Percentiles rank a stretch among this genome's conserved stretches.
These are phyloP conservation scores for Drosophila willistoni DNA, from an alignment of 1,140 invertebrate species.

Conservation along the genomic window DNA sequence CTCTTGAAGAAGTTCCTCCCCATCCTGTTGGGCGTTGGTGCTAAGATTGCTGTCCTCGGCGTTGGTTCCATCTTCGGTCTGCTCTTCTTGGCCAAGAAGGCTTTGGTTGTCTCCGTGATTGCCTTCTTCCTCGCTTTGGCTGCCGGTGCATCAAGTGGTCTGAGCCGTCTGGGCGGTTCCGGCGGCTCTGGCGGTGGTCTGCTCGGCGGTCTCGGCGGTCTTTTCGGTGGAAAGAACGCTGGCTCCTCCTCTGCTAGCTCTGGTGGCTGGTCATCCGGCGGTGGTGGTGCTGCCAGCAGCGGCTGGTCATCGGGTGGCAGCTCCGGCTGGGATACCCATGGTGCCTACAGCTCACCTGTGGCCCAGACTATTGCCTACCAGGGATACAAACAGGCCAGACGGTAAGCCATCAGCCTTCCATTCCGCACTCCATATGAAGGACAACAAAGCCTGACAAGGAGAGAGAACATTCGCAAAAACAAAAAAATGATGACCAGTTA, in stretches of 20 bases:
- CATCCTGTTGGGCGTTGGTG: conserved; percentile 85
- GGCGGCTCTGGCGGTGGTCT: conserved; percentile 73
- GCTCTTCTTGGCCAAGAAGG: conserved; percentile 87
- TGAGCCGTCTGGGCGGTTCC: conserved; percentile 82
- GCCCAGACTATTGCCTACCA: conserved; percentile 84
- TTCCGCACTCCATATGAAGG: conserved; percentile 28
- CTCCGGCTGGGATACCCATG: conserved; percentile 81
- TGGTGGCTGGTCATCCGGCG: conserved; percentile 80
- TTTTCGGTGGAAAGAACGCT: conserved; percentile 77
- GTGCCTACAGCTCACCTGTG: conserved; percentile 82
- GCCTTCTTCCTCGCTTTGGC: conserved; percentile 85
- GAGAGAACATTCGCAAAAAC: conserved; percentile 69
- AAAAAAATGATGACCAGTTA: conserved; percentile 66
- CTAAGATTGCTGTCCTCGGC: conserved; percentile 85
- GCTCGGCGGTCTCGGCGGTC: conserved; percentile 74
- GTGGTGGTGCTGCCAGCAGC: conserved; percentile 60
- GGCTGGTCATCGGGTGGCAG: conserved; percentile 72
- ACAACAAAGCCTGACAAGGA: conserved; percentile 51
- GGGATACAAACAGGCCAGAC: conserved; percentile 81
- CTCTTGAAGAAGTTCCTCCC: conserved; percentile 85
- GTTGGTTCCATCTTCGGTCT: conserved; percentile 86
- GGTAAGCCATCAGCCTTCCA: conserved; percentile 53
- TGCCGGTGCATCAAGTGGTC: conserved; percentile 85
- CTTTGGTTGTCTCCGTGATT: conserved; percentile 86
- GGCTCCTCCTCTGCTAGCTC: conserved; percentile 63